Conservation (phyloP, 2,888 invertebrate genomes). For the Scotopteryx bipunctaria region DNA sequence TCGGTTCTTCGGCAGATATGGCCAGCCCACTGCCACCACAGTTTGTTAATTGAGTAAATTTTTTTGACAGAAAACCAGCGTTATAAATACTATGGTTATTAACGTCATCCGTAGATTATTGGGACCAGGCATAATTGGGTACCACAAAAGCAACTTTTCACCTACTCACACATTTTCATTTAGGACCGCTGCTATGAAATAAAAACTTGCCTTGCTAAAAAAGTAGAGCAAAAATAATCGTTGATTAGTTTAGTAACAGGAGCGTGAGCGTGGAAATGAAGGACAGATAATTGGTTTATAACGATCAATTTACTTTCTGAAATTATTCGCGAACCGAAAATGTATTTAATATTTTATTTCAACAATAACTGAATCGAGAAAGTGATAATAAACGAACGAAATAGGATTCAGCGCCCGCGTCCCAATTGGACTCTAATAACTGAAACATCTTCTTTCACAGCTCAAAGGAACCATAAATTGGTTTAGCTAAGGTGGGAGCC, state of each 20-base stretch:
- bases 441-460: slow-evolving; percentile 39
- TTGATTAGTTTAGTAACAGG: slow-evolving; percentile 19
- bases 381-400: slow-evolving; percentile 36
- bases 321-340: slow-evolving; percentile 1
- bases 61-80: too few species aligned
- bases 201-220: neutral
- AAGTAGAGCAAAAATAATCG: neutral
- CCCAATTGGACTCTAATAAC: slow-evolving; percentile 1
- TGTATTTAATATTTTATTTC: slow-evolving; percentile 8
- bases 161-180: too few species aligned
- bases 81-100: too few species aligned
- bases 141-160: too few species aligned
- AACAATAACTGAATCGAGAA: slow-evolving; percentile 7
- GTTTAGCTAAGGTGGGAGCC: slow-evolving; percentile 48
- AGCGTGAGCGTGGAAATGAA: slow-evolving; percentile 16
- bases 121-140: too few species aligned
- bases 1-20: too few species aligned
- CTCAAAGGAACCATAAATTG: slow-evolving; percentile 55
- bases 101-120: too few species aligned
- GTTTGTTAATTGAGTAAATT: too few species aligned
- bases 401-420: slow-evolving; percentile 38
- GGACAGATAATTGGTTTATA: slow-evolving; percentile 6
- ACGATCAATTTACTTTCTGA: neutral
- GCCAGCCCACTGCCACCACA: too few species aligned
- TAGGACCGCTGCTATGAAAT: neutral